Evolutionary conservation across 2,113 vertebrate species (phyloP), one percentile per base, ranked within the genome.

Genomic region (Psophia crepitans): DNA sequence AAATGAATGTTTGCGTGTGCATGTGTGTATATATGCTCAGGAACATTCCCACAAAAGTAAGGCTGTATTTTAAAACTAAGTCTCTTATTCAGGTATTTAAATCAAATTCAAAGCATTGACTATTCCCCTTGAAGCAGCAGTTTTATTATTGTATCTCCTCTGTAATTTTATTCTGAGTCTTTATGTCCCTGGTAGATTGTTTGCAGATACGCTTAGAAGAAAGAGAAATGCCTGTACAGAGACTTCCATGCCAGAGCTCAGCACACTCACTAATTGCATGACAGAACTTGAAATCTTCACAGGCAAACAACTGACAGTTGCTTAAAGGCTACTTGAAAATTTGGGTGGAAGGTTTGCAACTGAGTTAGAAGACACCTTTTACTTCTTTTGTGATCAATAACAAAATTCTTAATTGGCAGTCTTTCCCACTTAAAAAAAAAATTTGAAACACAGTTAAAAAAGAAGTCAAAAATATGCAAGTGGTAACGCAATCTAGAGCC

Each of bases 271-370:
- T 95, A 93, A 87, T 75, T 95, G 69, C 71, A 64, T 48, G 69
- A 84, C 86, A 92, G 90, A 92, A 84, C 41, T 26, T 44, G 44
- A 92, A 94, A 57, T 58, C 58, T 79, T 90, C 71, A 58, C 44
- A 89, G 64, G 66, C 16, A 1, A 87, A 35, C 0, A 1, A 33
- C 37, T 90, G 83, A 83, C 88, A 66, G 86, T 19, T 84, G 63
- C 68, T 97, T 54, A 84, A 93, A 96, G 73, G 71, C 89, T 84
- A 11, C 37, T 86, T 76, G 57, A 73, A 95, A 94, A 88, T 63
- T 77, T 71, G 11, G 7, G 37, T 61, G 49, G 28, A 77, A 92
- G 16, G 14, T 30, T 73, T 83, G 54, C 60, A 78, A 57, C 4
- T 27, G 76, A 93, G 44, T n/a, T 54, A 63, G 68, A 23, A 80